phyloP scores from a whole-genome alignment of 2,888 invertebrate genomes.

The Eilema depressum region DNA sequence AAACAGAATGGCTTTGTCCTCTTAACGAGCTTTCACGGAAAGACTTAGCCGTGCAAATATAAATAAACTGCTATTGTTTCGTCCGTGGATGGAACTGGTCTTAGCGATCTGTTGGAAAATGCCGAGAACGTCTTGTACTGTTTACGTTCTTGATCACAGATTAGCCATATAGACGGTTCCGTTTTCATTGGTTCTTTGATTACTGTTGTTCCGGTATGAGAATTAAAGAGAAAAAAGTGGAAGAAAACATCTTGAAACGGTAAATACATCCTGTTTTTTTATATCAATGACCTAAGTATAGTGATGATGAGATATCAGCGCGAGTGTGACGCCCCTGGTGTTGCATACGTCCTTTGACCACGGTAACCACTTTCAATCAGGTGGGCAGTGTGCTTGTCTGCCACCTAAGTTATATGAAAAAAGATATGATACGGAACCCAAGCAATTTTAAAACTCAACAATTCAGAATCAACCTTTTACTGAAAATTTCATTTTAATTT shows the following conservation, averaged over 20 bases:
- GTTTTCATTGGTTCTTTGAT: constrained; percentile 39
- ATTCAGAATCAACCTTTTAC: neutral
- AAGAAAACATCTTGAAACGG: neutral
- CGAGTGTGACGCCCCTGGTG: too few relatives aligned
- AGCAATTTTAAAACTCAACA: neutral
- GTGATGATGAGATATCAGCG: too few relatives aligned
- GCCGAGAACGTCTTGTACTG: constrained; percentile 42
- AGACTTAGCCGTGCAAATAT: constrained; percentile 62
- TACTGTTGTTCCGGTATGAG: constrained; percentile 27
- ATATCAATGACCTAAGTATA: too few relatives aligned
- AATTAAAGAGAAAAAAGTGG: constrained; percentile 20
- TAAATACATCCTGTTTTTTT: too few relatives aligned
- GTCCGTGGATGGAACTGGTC: constrained; percentile 56
- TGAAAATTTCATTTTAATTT: constrained; percentile 39
- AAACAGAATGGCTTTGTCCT: constrained; percentile 70
- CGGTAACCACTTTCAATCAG: too few relatives aligned
- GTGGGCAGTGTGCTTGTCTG: too few relatives aligned
- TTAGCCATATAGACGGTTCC: constrained; percentile 49
- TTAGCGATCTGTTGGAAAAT: constrained; percentile 58
- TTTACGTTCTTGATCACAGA: constrained; percentile 62
- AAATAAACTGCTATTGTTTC: constrained; percentile 68
- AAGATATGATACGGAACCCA: constrained; percentile 6
- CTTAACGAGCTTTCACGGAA: constrained; percentile 69
- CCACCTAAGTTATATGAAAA: neutral
- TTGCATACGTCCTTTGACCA: too few relatives aligned